Evolutionary conservation across 2,888 invertebrate genomes (phyloP), one percentile per base, ranked within the genome.

Genomic region (Troides oblongomaculatus): DNA sequence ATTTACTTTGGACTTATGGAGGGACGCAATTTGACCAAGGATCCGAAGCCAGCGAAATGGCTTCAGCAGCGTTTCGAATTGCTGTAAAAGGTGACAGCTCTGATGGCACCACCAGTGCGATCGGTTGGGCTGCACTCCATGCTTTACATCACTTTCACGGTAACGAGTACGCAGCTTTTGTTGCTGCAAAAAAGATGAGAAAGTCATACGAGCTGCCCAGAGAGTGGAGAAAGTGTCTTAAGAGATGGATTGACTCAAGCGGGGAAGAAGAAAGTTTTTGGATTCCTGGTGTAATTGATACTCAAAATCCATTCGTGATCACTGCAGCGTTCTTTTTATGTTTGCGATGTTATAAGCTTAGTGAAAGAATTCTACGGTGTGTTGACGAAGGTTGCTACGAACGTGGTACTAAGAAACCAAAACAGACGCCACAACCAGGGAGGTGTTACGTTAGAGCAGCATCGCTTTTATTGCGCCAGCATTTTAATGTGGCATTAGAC

Each of bases 251-350:
- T 14, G 83, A 85, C 10, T 79, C 81, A 2, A 92, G 89, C 70
- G 92, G 92, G 1, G 85, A 90, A 74, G 90, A 92, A 78, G 91
- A 92, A 80, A 74, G 79, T 4, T 84, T 81, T 75, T 92, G 92
- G 92, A 77, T 81, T 56, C 92, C 92, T 6, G 72, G 76, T 17
- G 73, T 78, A 4, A 66, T 92, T 50, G 70, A 76, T 68, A 71
- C 75, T 25, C 71, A 77, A 23, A 85, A 90, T 73, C 91, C 92
- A 21, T 74, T 92, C 12, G 68, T 92, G 57, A 80, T 90, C 46
- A 82, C 91, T n/a, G 85, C 92, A 62, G 88, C 92, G 6, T 90
- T 92, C 73, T 92, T 92, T 74, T 80, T 92, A 46, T 91, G 91
- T 72, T 80, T 92, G 53, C 81, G 89, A 61, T 90, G 90, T 72